Evolutionary conservation across 2,888 invertebrate genomes (phyloP).

Genomic region (Ichneumon xanthorius): DNA sequence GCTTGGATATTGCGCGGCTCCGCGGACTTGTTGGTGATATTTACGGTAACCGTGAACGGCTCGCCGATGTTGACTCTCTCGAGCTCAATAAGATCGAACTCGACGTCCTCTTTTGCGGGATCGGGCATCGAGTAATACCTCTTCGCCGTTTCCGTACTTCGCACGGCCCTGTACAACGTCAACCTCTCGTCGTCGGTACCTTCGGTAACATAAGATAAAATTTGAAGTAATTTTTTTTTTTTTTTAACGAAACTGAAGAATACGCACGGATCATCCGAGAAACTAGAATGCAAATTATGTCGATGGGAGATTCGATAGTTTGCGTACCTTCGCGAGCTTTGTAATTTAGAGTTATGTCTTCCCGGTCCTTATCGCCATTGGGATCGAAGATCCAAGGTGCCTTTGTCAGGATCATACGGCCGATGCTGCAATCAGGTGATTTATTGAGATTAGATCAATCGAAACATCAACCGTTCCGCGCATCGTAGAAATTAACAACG

Average conservation of each 20-base stretch:
- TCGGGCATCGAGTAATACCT: conserved; percentile 88
- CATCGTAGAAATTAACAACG: neutral
- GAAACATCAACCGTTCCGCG: neutral
- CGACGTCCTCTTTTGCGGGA: conserved; percentile 87
- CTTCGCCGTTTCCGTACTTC: conserved; percentile 89
- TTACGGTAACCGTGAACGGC: conserved; percentile 89
- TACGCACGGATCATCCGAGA: neutral
- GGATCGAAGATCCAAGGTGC: conserved; percentile 90
- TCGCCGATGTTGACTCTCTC: conserved; percentile 90
- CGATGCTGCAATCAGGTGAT: conserved; percentile 87
- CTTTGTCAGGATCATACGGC: conserved; percentile 91
- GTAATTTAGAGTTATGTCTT: conserved; percentile 90
- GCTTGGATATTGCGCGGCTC: conserved; percentile 89
- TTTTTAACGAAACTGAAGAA: conserved; percentile 23
- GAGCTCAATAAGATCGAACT: conserved; percentile 89
- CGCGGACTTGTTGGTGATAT: conserved; percentile 88
- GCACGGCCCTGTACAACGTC: conserved; percentile 91
- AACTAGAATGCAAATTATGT: conserved; percentile 4
- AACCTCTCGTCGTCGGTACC: conserved; percentile 90
- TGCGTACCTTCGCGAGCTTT: conserved; percentile 89
- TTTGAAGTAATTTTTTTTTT: neutral
- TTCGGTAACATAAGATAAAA: conserved; percentile 70
- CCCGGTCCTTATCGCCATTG: conserved; percentile 89
- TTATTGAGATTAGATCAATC: conserved; percentile 8
- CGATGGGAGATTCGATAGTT: conserved; percentile 6